These are phyloP conservation scores for Mus pahari DNA, from an alignment of 2,113 vertebrate genomes.

Conservation along the genomic window DNA sequence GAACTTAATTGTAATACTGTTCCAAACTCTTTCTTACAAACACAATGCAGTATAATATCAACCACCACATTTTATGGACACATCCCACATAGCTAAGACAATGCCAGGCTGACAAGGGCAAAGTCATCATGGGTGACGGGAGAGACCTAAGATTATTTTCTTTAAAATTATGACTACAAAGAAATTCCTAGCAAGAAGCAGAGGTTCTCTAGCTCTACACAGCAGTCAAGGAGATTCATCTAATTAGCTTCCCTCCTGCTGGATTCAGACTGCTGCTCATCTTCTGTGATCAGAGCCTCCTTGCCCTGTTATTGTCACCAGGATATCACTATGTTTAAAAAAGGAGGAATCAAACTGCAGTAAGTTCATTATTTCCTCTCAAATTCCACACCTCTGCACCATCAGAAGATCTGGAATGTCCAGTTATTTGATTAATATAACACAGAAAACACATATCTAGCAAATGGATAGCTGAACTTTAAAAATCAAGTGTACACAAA, in stretches of 20 bases:
- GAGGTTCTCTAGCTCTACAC: constrained; percentile 30
- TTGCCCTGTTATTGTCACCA: constrained; percentile 56
- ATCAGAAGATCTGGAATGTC: constrained; percentile 26
- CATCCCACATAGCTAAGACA: neutral
- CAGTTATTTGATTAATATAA: constrained; percentile 18
- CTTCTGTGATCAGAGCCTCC: constrained; percentile 45
- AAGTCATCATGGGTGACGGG: neutral
- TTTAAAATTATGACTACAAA: constrained; percentile 12
- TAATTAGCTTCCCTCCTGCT: constrained; percentile 51
- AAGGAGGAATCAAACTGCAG: constrained; percentile 67
- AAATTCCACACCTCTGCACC: constrained; percentile 47
- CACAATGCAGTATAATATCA: neutral
- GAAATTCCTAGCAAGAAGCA: neutral
- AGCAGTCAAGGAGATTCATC: constrained; percentile 64
- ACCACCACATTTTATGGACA: neutral
- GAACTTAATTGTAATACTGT: neutral
- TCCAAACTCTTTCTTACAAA: constrained; percentile 13
- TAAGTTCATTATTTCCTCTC: constrained; percentile 53
- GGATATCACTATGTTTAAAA: constrained; percentile 75
- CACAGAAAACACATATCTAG: neutral
- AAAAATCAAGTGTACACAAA: neutral
- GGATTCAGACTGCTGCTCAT: neutral
- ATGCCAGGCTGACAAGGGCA: neutral
- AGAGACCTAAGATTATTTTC: neutral
- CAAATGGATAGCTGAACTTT: neutral